phyloP scores from a whole-genome alignment of 2,797 vertebrate genomes.

The Manis pentadactyla region DNA sequence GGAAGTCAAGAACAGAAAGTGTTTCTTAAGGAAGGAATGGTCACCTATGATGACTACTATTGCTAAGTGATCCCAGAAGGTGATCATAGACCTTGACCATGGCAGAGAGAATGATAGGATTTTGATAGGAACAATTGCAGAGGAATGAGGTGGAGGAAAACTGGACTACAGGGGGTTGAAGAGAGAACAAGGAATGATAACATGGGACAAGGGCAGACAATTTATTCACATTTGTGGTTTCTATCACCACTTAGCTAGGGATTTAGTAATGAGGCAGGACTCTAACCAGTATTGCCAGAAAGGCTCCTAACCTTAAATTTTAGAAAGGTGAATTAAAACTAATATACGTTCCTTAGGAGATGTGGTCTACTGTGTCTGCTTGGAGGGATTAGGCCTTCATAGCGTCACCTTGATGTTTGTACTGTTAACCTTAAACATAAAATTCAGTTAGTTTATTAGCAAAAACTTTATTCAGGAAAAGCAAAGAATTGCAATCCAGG shows the following conservation, averaged over 20 bases:
- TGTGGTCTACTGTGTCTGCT: not conserved
- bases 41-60: not conserved
- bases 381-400: not conserved
- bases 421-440: too few relatives aligned
- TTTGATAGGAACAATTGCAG: not conserved
- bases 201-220: not conserved
- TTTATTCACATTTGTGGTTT: not conserved
- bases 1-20: not conserved
- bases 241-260: not conserved
- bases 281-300: not conserved
- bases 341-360: not conserved
- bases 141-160: not conserved
- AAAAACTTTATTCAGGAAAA: too few relatives aligned
- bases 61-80: not conserved
- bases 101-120: not conserved
- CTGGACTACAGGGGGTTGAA: not conserved
- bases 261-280: not conserved
- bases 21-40: not conserved
- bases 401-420: not conserved
- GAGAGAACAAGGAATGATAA: not conserved
- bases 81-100: not conserved
- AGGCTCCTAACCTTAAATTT: not conserved
- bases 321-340: not conserved
- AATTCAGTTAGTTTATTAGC: too few relatives aligned
- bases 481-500: too few relatives aligned